phyloP scores from a whole-genome alignment of 1,140 invertebrate genomes.

The Bombus superbus region DNA sequence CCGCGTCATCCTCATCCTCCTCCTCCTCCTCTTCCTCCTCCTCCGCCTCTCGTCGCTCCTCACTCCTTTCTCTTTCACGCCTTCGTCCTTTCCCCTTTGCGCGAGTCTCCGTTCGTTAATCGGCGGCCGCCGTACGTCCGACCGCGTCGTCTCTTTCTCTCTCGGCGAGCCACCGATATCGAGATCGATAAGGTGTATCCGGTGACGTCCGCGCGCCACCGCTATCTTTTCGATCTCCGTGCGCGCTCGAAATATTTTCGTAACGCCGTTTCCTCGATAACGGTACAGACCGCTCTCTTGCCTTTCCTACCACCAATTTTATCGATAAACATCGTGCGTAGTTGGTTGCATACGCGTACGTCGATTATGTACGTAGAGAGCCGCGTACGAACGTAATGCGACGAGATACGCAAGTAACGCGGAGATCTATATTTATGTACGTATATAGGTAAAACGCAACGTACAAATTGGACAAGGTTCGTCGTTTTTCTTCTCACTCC shows the following conservation, averaged over 20 bases:
- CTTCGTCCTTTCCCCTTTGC: conserved; percentile 55
- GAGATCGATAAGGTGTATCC: conserved; percentile 58
- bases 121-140: conserved; percentile 67
- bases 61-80: conserved; percentile 51
- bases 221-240: conserved; percentile 47
- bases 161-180: conserved; percentile 46
- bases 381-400: neutral
- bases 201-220: conserved; percentile 36
- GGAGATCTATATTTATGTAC: neutral
- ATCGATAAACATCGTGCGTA: conserved; percentile 7
- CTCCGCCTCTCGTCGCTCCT: conserved; percentile 13
- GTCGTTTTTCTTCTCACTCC: neutral
- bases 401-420: accelerated
- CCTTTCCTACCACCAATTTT: conserved; percentile 16
- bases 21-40: conserved; percentile 1
- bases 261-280: conserved; percentile 50
- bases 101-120: conserved; percentile 75
- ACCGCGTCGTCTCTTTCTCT: conserved; percentile 61
- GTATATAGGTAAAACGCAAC: neutral
- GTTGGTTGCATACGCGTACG: neutral
- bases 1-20: neutral
- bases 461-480: neutral
- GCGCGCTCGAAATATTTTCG: conserved; percentile 60
- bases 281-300: conserved; percentile 15
- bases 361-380: neutral